Evolutionary conservation across 2,113 vertebrate genomes (phyloP), one percentile per base, ranked within the genome.

Genomic region (Notothenia rossii): DNA sequence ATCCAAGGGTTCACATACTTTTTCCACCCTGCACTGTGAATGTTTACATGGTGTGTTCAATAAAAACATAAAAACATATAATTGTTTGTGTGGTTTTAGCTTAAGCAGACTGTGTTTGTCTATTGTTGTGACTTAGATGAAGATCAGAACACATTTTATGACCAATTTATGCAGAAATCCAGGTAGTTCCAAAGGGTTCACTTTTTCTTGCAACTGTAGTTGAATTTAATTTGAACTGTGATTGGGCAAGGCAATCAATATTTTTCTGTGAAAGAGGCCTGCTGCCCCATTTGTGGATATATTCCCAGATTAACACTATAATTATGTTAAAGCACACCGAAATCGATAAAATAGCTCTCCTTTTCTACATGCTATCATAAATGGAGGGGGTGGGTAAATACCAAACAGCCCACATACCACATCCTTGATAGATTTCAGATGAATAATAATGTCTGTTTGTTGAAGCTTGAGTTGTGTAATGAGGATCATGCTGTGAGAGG

Each of bases 361-460:
- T 7, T 3, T 22, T 45, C 33, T 69, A 2, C 18, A 51, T 36
- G 5, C 29, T 18, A n/a, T 36, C 29, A 33, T 33, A 68, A 20
- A 68, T 3, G 49, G 6, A 50, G 18, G 10, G 43, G 15, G 7
- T 10, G 1, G 20, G 36, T 0, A 25, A 66, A 45, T 20, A 36
- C 10, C 15, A 10, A 22, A 22, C 12, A 48, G 3, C 11, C 49
- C 49, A 43, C 49, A 25, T 62, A 51, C 43, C 36, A 58, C 68
- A 43, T 45, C 72, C 51, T 48, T 40, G 2, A 54, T 10, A 54
- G 50, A 56, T 45, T 59, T 12, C 29, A 63, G 50, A 36, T 12
- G 1, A 17, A 67, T 55, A 53, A 53, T 14, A 18, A 15, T 18
- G 1, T 77, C 10, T 65, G 43, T 79, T 77, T 81, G 36, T 45